Evolutionary conservation across 2,113 vertebrate genomes (phyloP).

Genomic region (Fukomys damarensis): DNA sequence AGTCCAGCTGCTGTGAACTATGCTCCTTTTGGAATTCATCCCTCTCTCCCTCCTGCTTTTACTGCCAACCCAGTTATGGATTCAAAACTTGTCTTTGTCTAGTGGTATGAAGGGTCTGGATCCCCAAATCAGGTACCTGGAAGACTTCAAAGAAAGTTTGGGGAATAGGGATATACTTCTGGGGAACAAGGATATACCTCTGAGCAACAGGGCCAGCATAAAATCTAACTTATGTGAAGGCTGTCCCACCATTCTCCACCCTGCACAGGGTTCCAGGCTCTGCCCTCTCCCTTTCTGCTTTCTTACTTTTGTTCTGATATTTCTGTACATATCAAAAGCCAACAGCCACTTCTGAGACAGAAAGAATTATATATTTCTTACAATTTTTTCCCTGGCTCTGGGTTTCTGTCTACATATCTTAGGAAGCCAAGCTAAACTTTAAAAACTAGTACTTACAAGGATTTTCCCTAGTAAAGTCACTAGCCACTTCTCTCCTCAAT

Average conservation of each 20-base stretch:
- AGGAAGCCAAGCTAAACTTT: background rate
- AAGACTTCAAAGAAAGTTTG: conserved; percentile 43
- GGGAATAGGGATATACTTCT: background rate
- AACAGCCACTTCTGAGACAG: background rate
- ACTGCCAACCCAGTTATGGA: background rate
- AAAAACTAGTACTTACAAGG: background rate
- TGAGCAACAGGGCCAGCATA: background rate
- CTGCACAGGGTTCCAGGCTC: background rate
- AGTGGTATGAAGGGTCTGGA: background rate
- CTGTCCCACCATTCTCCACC: background rate
- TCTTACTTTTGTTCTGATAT: background rate
- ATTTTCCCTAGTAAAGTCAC: background rate
- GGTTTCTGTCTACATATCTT: background rate
- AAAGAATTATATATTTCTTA: background rate
- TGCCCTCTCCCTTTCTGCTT: background rate
- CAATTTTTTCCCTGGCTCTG: background rate
- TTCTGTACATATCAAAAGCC: background rate
- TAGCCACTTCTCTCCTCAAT: background rate
- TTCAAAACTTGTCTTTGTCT: background rate
- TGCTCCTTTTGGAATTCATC: background rate
- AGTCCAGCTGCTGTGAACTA: background rate
- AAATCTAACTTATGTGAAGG: background rate
- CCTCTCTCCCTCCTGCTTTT: background rate
- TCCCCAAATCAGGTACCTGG: background rate
- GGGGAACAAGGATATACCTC: background rate